Conservation (phyloP, 1,140 invertebrate genomes). For the Hormaphis cornu region DNA sequence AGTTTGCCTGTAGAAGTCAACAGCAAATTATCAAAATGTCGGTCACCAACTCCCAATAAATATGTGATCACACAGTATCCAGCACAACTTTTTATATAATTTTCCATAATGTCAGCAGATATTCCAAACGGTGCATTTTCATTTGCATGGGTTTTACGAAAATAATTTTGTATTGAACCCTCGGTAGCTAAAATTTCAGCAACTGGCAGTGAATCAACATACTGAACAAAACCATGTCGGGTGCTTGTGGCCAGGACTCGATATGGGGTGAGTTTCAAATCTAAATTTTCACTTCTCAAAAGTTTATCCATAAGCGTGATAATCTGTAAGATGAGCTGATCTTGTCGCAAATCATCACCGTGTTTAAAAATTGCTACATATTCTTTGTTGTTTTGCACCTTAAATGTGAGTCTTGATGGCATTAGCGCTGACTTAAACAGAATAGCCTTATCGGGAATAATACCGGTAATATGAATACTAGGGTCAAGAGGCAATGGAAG, state of each 20-base stretch:
- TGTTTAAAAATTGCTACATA: slow-evolving; percentile 98
- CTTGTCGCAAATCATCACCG: slow-evolving; percentile 96
- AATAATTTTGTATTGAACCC: slow-evolving; percentile 82
- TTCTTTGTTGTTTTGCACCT: slow-evolving; percentile 68
- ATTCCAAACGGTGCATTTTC: slow-evolving; percentile 85
- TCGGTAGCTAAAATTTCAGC: slow-evolving; percentile 82
- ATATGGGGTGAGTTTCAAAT: slow-evolving; percentile 92
- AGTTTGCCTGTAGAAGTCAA: slow-evolving; percentile 81
- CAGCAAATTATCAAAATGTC: slow-evolving; percentile 94
- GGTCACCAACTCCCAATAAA: slow-evolving; percentile 91
- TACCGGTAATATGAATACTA: slow-evolving; percentile 77
- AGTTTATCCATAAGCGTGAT: slow-evolving; percentile 98
- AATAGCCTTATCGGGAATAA: slow-evolving; percentile 77
- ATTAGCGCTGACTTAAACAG: slow-evolving; percentile 95
- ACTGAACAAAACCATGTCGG: slow-evolving; percentile 94
- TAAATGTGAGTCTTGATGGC: slow-evolving; percentile 92
- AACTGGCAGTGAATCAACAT: slow-evolving; percentile 87
- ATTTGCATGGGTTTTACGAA: slow-evolving; percentile 79
- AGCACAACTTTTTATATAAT: slow-evolving; percentile 93
- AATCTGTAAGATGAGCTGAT: slow-evolving; percentile 95
- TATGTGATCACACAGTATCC: slow-evolving; percentile 99
- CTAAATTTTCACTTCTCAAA: slow-evolving; percentile 82
- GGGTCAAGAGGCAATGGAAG: slow-evolving; percentile 92
- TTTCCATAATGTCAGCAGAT: slow-evolving; percentile 89
- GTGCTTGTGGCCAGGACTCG: slow-evolving; percentile 86